Evolutionary conservation across 1,140 invertebrate genomes (phyloP), one percentile per base, ranked within the genome.

Genomic region (Sarcophaga bullata): DNA sequence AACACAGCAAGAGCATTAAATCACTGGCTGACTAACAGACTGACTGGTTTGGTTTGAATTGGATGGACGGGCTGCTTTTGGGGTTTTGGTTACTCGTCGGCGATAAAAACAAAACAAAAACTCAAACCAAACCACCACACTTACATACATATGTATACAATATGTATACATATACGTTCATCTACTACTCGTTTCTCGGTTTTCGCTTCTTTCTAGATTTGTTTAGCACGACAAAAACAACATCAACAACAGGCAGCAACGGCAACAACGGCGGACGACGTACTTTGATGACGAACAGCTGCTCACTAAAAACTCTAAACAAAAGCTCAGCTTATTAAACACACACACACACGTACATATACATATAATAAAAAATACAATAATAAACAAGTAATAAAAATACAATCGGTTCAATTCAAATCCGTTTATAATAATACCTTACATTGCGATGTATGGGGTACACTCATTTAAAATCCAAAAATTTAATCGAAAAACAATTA

Each of bases 271-370:
- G 19, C 58, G 15, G 58, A 62, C 47, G 6, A 76, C 62, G 17
- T 68, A 68, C 10, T 68, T 48, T 52, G 75, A 78, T 78, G 75
- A 78, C 75, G 75, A 78, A 78, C 75, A 78, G 75, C 75, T 78
- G 75, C 75, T 78, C 25, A 78, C 75, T 78, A 50, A 17, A 78
- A 48, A 78, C 75, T 37, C 25, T 78, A 78, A 78, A 50, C 48
- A 78, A 78, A 78, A 78, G 75, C 48, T 50, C 5, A 78, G 75
- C 75, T 78, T 78, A 78, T 78, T 78, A 49, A 50, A 78, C 19
- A 78, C 48, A 78, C 50, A n/a, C 5, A 75, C 73, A 58, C 11
- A 10, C 11, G 11, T 13, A 58, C 13, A 58, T 10, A 58, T 15
- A 58, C 10, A 58, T 0, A n/a, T 15, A n/a, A 58, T n/a, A 37